Base-by-base conservation (phyloP, 2,113 vertebrate genomes). In the Diadophis punctatus region DNA sequence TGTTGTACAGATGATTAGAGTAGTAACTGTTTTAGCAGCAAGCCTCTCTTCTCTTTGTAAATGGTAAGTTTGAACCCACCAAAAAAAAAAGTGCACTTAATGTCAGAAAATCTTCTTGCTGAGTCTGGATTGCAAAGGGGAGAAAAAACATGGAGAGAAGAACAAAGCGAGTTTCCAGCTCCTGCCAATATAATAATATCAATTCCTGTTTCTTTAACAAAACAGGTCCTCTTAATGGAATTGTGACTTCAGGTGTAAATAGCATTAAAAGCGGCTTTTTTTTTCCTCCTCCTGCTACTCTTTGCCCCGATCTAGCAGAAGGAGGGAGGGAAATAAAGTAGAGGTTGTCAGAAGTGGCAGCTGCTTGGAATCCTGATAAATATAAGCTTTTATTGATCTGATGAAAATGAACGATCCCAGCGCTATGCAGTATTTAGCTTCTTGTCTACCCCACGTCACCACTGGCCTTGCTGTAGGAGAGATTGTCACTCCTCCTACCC, bases 311-410 rank as follows among this genome's bases (percentile, higher is more conserved):
- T 98, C 97, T 97, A 97, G 97, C 97, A 93, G 97, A 96, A 97
- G 98, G 97, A 98, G 98, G 97, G 98, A 97, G 98, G 98, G 97
- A 98, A 99, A 99, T 98, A 98, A 99, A 99, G 99, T 99, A 98
- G 98, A 98, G 99, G 98, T 98, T 99, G 99, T 99, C 99, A 99
- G 98, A 98, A 98, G 98, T 98, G 99, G 98, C 98, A 99, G 99
- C 99, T 98, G 99, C 98, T 98, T 98, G 97, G 98, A 98, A 98
- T 98, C 98, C 98, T 99, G 99, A 99, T 99, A 99, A 99, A 99
- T 99, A 99, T 98, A 99, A 99, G 99, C 98, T 98, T 97, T 98
- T 99, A 99, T 99, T 99, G 99, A 99, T 99, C 98, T 98, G 98
- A 98, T 98, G 99, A 99, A 99, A 99, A 99, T 99, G 99, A 99